Conservation (phyloP, 2,797 vertebrate species). For the Danio aesculapii region DNA sequence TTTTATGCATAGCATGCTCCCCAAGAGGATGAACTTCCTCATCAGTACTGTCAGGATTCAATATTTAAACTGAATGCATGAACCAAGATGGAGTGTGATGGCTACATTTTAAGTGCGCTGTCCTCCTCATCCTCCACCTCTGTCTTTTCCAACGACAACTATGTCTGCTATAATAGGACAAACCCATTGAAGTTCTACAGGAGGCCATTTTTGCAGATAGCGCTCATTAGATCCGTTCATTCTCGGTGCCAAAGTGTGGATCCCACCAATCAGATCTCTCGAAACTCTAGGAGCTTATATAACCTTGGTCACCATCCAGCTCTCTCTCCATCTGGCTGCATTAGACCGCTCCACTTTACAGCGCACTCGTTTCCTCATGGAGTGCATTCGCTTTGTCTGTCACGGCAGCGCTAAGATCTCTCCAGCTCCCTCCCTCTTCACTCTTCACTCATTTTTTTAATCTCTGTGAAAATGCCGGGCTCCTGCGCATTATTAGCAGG, state of each 20-base stretch:
- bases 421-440: slow-evolving; percentile 59
- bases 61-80: slow-evolving; percentile 14
- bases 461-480: slow-evolving; percentile 41
- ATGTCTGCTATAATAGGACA: slow-evolving; percentile 42
- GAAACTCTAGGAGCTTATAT: slow-evolving; percentile 59
- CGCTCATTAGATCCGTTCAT: slow-evolving; percentile 53
- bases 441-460: slow-evolving; percentile 75
- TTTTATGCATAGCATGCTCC: neutral
- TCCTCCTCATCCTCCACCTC: slow-evolving; percentile 30
- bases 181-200: slow-evolving; percentile 54
- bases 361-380: slow-evolving; percentile 45
- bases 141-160: slow-evolving; percentile 43
- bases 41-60: neutral
- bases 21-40: neutral
- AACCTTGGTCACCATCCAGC: slow-evolving; percentile 61
- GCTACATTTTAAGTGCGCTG: neutral
- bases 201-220: slow-evolving; percentile 54
- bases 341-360: slow-evolving; percentile 51
- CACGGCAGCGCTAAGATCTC: slow-evolving; percentile 64
- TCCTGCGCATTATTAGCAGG: slow-evolving; percentile 37
- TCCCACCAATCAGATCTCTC: slow-evolving; percentile 52
- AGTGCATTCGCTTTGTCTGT: slow-evolving; percentile 59
- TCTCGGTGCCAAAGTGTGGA: slow-evolving; percentile 51
- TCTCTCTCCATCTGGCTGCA: slow-evolving; percentile 59
- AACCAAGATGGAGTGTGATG: slow-evolving; percentile 22